Base-by-base conservation (phyloP, 2,888 invertebrate genomes). In the Anaspis maculata region DNA sequence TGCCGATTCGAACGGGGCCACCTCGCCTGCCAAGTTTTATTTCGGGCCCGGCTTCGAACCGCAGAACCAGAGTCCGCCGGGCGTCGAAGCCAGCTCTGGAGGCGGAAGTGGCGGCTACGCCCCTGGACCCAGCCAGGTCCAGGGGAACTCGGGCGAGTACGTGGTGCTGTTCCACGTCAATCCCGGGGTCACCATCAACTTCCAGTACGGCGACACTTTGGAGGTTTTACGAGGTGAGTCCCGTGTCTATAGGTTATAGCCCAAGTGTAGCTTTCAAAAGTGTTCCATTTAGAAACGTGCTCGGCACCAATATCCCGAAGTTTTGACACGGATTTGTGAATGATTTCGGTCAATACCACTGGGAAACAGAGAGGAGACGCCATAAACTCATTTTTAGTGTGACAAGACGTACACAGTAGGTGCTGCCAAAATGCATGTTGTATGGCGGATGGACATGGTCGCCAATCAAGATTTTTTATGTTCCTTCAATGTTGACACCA, bases 121-220 rank as follows among this genome's bases (percentile, higher is more conserved):
- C 10, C 48, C 52, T 13, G 42, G 53, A 41, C 57, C 55, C 16
- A 56, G 55, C 32, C 56, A 55, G 32, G 36, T 41, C 7, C 57
- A 51, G 34, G 54, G 59, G 13, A 54, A 51, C 30, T 46, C 48
- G 15, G n/a, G n/a, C n/a, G 76, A 79, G 54, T 77, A 79, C 57
- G 76, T 82, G 38, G 81, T 83, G 45, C 73, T 79, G 51, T 75
- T 84, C 54, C 83, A 83, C 62, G 76, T 84, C 49, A 78, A 81
- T 64, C 78, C 79, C 7, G 84, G 84, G n/a, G 81, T 83, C 52
- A 78, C 79, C 13, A 77, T 85, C 58, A 78, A 79, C 45, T 77
- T 85, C 52, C 75, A 80, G 62, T 76, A 82, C 55, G 81, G 81
- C 50, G 83, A 83, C 52, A 78, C 77, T 59, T 70, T 81, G 49